Base-by-base conservation (phyloP, 2,113 vertebrate species). In the Dipodomys stephensi region DNA sequence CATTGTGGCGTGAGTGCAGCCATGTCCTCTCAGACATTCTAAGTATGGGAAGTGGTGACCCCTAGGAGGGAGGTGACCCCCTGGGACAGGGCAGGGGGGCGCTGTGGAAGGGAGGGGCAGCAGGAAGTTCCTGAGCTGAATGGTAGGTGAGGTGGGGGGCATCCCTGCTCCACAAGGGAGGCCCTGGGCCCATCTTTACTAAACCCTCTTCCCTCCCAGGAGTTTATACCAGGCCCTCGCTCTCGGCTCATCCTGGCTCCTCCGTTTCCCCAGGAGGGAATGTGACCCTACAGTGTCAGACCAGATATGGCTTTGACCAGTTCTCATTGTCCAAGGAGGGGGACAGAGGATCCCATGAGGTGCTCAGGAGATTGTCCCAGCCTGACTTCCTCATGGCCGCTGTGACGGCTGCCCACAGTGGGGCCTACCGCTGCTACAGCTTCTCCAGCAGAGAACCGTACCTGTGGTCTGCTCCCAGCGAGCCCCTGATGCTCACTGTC, bases 401-500 rank as follows among this genome's bases (percentile, higher is more conserved):
- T 0, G 97, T 90, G 27, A 92, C 68, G 0, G 28, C 72, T 0
- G 62, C 64, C 2, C 74, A 96, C 79, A 90, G 83, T 0, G 97
- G 97, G 1, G 87, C 11, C 28, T 97, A 97, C 93, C 11, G 27
- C 0, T 98, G 96, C 49, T 95, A 89, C n/a, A 81, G 93, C 44
- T 94, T 91, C 28, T 85, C 53, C n/a, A 83, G 88, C 0, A 0
- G 0, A 0, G 0, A 0, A 4, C 88, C 91, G 0, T 80, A 83
- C 80, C 28, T 72, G 27, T 93, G 96, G 96, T 97, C 97, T 0
- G 16, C 67, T 2, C 85, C 90, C 15, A 97, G 97, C 7, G 49
- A 97, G 20, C 68, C 82, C 23, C 27, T 97, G 88, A 18, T 85
- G 57, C 90, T 97, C 0, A 12, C 39, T 20, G 95, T 97, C 73